phyloP scores from a whole-genome alignment of 2,113 vertebrate genomes.

The Hydropotes inermis region DNA sequence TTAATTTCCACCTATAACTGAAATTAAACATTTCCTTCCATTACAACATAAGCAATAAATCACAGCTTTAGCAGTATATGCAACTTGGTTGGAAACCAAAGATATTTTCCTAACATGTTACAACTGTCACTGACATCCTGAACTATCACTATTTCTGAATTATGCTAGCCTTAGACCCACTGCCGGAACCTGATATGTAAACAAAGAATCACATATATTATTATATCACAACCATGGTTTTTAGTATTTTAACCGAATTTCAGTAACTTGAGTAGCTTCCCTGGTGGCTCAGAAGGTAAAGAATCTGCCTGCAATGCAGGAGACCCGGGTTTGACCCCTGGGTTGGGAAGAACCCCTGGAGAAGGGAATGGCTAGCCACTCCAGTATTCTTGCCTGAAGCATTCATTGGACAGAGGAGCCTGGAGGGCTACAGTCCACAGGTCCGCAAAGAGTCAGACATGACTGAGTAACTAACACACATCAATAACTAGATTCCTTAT shows the following conservation, averaged over 20 bases:
- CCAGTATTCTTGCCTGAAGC: neutral
- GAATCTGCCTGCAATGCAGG: neutral
- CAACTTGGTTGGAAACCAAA: neutral
- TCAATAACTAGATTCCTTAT: neutral
- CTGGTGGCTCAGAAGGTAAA: neutral
- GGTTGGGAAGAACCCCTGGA: neutral
- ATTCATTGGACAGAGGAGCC: neutral
- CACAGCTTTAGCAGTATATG: neutral
- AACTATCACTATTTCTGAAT: neutral
- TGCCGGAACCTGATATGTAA: neutral
- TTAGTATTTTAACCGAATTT: neutral
- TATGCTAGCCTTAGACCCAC: neutral
- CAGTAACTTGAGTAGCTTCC: neutral
- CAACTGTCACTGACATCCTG: neutral
- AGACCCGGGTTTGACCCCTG: neutral
- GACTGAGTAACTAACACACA: neutral
- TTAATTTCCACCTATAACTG: neutral
- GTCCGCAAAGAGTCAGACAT: neutral
- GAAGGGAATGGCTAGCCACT: neutral
- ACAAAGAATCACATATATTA: neutral
- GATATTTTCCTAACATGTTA: neutral
- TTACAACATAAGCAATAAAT: neutral
- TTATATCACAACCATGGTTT: neutral
- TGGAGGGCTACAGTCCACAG: neutral
- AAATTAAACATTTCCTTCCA: neutral